These are phyloP conservation scores for Caenorhabditis sp. DNA, from an alignment of 2,888 invertebrate species.

Conservation along the genomic window DNA sequence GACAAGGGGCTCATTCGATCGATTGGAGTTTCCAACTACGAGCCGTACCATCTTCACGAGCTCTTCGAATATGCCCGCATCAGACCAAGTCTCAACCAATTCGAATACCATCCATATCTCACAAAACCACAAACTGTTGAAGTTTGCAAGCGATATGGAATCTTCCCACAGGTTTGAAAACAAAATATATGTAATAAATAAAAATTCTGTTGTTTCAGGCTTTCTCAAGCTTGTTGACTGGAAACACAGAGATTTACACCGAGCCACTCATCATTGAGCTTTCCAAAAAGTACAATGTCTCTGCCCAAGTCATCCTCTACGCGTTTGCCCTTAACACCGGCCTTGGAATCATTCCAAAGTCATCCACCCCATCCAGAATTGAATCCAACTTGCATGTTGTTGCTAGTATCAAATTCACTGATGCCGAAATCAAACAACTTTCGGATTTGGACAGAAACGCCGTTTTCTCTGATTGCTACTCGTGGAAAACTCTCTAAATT, in stretches of 20 bases:
- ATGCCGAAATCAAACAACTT: constrained; percentile 21
- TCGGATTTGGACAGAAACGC: constrained; percentile 27
- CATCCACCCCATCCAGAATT: constrained; percentile 41
- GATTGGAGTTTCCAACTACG: constrained; percentile 85
- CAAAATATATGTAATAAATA: no score
- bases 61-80: constrained; percentile 72
- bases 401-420: constrained; percentile 10
- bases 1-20: constrained; percentile 75
- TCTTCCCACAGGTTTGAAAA: constrained; percentile 71
- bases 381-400: constrained; percentile 35
- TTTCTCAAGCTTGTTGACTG: constrained; percentile 72
- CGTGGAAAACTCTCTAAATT: constrained; percentile 28
- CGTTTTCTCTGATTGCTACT: constrained; percentile 38
- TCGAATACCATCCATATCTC: constrained; percentile 72
- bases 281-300: constrained; percentile 74
- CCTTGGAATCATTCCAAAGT: constrained; percentile 49
- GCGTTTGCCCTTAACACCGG: constrained; percentile 39
- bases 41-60: constrained; percentile 78
- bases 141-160: constrained; percentile 68
- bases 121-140: constrained; percentile 52
- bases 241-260: constrained; percentile 73
- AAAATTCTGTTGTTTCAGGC: no score
- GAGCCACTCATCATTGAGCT: constrained; percentile 76
- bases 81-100: constrained; percentile 65
- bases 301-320: constrained; percentile 43